Evolutionary conservation across 2,888 invertebrate genomes (phyloP).

Genomic region (Arctia plantaginis): DNA sequence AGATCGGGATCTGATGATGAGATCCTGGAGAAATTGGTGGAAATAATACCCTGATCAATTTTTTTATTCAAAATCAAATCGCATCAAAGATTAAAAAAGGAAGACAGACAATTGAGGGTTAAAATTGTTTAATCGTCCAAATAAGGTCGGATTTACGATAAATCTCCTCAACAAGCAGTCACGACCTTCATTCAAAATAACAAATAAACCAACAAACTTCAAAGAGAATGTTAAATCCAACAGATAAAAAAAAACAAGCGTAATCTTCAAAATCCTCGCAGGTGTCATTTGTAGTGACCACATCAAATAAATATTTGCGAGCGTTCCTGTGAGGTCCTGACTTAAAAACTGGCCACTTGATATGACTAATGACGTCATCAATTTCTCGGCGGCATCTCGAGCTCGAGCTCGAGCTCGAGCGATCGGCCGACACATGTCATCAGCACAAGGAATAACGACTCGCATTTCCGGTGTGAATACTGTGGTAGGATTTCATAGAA

Average conservation of each 20-base stretch:
- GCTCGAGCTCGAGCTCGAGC: slow-evolving; percentile 59
- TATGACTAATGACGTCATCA: slow-evolving; percentile 83
- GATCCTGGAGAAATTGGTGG: no score
- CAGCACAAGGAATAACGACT: slow-evolving; percentile 71
- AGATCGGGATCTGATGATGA: no score
- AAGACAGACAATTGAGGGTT: neutral
- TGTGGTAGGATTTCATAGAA: slow-evolving; percentile 37
- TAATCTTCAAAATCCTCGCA: slow-evolving; percentile 1
- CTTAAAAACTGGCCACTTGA: slow-evolving; percentile 62
- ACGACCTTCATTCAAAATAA: neutral
- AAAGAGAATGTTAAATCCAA: neutral
- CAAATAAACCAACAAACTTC: neutral
- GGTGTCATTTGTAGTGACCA: slow-evolving; percentile 34
- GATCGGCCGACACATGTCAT: slow-evolving; percentile 73
- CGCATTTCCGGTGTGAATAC: slow-evolving; percentile 75
- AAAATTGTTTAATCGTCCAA: neutral
- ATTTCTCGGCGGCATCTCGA: slow-evolving; percentile 68
- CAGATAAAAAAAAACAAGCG: neutral
- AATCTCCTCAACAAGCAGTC: neutral
- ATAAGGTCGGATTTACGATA: neutral
- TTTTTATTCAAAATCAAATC: no score
- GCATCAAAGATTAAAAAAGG: neutral
- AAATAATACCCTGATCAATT: no score
- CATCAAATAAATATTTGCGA: slow-evolving; percentile 41
- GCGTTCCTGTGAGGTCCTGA: slow-evolving; percentile 73